phyloP scores from a whole-genome alignment of 2,888 invertebrate genomes.

The Agrotis clavis region DNA sequence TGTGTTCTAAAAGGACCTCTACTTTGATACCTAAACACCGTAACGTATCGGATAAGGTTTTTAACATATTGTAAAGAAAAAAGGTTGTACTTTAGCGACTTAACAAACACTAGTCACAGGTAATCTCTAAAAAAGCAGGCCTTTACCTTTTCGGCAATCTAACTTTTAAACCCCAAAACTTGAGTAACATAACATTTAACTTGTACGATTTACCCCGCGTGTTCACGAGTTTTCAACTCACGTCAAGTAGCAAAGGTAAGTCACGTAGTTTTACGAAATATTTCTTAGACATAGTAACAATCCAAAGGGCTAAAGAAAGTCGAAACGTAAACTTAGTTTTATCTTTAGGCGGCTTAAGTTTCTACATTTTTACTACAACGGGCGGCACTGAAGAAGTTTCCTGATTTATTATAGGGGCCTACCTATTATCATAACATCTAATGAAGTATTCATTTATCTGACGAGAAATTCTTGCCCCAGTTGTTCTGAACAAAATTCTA shows the following conservation, averaged over 20 bases:
- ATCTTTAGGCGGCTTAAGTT: neutral
- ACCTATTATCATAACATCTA: conserved; percentile 21
- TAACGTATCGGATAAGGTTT: too few relatives aligned
- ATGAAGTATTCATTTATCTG: conserved; percentile 9
- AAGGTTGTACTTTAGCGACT: neutral
- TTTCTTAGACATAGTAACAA: conserved; percentile 18
- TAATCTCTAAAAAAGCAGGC: neutral
- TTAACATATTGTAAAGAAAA: too few relatives aligned
- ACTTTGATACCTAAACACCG: too few relatives aligned
- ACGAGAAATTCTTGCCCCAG: neutral
- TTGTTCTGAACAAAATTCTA: neutral
- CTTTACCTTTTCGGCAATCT: neutral
- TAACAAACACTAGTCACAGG: neutral
- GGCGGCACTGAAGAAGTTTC: neutral
- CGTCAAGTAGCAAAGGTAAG: conserved; percentile 16
- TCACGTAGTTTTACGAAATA: conserved; percentile 19
- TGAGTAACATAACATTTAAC: conserved; percentile 25
- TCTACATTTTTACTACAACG: neutral
- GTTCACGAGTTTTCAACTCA: conserved; percentile 32
- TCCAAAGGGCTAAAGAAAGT: neutral
- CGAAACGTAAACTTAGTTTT: neutral
- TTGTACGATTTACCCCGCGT: conserved; percentile 11
- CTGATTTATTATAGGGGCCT: neutral
- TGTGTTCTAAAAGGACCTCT: too few relatives aligned
- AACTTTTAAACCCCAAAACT: conserved; percentile 16